Conservation (phyloP, 2,113 vertebrate genomes). For the Leptodactylus fuscus region DNA sequence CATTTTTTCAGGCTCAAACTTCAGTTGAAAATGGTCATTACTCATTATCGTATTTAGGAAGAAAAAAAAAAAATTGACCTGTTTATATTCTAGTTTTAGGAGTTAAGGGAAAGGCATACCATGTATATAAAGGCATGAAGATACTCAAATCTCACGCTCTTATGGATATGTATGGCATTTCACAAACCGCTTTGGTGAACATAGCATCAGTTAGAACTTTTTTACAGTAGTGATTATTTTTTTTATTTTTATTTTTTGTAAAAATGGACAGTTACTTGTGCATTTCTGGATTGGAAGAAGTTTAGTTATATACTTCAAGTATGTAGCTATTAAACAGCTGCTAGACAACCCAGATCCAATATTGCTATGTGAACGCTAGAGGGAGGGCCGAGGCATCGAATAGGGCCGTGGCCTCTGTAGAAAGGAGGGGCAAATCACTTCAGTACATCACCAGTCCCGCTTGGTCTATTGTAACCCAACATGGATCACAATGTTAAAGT, state of each 20-base stretch:
- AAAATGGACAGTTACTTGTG: constrained; percentile 3
- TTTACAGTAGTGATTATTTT: constrained; percentile 25
- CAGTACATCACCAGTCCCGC: neutral
- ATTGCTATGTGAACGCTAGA: constrained; percentile 29
- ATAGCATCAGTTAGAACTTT: constrained; percentile 22
- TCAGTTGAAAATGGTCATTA: constrained; percentile 34
- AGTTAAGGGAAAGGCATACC: constrained; percentile 47
- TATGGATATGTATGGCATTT: constrained; percentile 47
- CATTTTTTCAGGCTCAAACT: neutral
- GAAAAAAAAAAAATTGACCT: neutral
- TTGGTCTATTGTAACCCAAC: constrained; percentile 5
- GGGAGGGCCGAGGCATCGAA: neutral
- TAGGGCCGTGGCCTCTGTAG: neutral
- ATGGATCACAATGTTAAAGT: neutral
- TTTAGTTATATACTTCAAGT: constrained; percentile 48
- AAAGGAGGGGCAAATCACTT: neutral
- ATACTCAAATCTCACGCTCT: constrained; percentile 41
- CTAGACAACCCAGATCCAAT: constrained; percentile 49
- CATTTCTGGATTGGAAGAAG: constrained; percentile 49
- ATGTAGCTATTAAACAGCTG: constrained; percentile 58
- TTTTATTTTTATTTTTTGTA: constrained; percentile 14
- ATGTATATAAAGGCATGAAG: constrained; percentile 43
- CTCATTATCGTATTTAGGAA: constrained; percentile 24
- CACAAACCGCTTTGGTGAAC: constrained; percentile 44
- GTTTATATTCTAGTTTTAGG: constrained; percentile 41